phyloP scores from a whole-genome alignment of 2,797 vertebrate species.

The Cetoscarus ocellatus region DNA sequence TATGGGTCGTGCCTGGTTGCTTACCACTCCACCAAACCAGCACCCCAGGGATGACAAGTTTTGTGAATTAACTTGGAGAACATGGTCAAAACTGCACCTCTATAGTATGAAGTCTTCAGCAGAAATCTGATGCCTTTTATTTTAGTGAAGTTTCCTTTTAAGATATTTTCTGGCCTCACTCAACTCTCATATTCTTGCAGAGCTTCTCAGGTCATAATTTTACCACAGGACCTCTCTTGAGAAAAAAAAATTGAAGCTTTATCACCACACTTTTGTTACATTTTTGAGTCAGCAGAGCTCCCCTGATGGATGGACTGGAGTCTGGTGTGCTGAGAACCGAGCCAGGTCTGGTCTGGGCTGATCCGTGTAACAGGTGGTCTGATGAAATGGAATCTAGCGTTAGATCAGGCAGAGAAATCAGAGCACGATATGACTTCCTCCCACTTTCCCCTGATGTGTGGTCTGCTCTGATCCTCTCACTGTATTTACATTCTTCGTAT shows the following conservation, averaged over 20 bases:
- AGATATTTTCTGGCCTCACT: background rate
- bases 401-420: slow-evolving; percentile 49
- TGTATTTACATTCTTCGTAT: slow-evolving; percentile 72
- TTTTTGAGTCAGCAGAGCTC: slow-evolving; percentile 37
- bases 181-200: background rate
- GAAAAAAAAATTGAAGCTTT: slow-evolving; percentile 20
- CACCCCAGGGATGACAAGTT: too few relatives aligned
- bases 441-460: slow-evolving; percentile 62
- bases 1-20: too few relatives aligned
- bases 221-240: background rate
- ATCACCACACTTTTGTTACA: slow-evolving; percentile 19
- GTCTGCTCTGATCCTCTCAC: slow-evolving; percentile 61
- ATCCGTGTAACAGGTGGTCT: slow-evolving; percentile 71
- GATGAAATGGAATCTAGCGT: slow-evolving; percentile 59
- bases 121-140: background rate
- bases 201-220: background rate
- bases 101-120: background rate
- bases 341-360: slow-evolving; percentile 38
- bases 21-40: too few relatives aligned
- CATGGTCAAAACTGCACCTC: background rate
- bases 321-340: slow-evolving; percentile 40
- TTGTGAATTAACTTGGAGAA: too few relatives aligned
- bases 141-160: slow-evolving; percentile 1
- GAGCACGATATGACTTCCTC: slow-evolving; percentile 45
- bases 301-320: slow-evolving; percentile 32